These are phyloP conservation scores for Limnephilus rhombicus DNA, from an alignment of 2,888 invertebrate genomes.

Conservation along the genomic window DNA sequence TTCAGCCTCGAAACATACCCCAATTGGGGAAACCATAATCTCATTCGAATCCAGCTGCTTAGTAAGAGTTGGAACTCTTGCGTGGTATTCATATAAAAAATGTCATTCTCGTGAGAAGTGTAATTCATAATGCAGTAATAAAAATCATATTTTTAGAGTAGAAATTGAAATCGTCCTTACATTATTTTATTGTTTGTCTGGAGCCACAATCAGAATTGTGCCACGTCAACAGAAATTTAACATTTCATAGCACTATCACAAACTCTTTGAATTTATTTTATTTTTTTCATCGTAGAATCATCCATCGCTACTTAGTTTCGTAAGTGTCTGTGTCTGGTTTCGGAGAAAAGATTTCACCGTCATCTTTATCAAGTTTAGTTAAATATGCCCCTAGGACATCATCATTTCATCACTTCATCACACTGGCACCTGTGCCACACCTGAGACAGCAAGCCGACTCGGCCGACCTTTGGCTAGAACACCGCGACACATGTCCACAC, in stretches of 20 bases:
- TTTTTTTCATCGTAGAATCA: not conserved
- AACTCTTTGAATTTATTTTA: not conserved
- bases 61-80: too few relatives aligned
- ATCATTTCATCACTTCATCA: not conserved
- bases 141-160: not conserved
- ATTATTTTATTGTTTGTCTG: not conserved
- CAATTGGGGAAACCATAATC: too few relatives aligned
- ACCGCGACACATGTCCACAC: not conserved
- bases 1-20: too few relatives aligned
- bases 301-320: not conserved
- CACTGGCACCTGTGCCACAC: constrained; percentile 8
- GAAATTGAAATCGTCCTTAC: not conserved
- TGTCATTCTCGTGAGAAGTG: not conserved
- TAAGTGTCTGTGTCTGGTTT: not conserved
- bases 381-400: not conserved
- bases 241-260: not conserved
- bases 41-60: too few relatives aligned
- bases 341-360: not conserved
- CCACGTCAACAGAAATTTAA: too few relatives aligned
- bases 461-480: not conserved
- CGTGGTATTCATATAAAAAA: not conserved
- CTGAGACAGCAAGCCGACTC: not conserved
- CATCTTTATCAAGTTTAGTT: not conserved
- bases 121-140: not conserved
- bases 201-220: not conserved